These are phyloP conservation scores for Stigmatopora argus DNA, from an alignment of 2,113 vertebrate species.

Conservation along the genomic window DNA sequence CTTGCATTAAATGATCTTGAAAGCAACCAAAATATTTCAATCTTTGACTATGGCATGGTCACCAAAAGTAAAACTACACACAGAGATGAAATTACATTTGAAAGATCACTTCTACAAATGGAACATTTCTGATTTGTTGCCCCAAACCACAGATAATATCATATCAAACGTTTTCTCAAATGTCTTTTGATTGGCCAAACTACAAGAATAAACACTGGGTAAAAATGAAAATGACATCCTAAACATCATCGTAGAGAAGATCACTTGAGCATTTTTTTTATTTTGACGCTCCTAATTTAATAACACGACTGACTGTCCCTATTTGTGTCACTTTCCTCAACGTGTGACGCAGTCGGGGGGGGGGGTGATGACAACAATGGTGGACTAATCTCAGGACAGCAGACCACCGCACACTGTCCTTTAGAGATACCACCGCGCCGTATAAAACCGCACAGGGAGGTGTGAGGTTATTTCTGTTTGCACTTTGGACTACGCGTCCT, in stretches of 20 bases:
- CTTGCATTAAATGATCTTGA: too few relatives aligned
- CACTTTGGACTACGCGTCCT: constrained; percentile 10
- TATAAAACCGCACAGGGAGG: not conserved
- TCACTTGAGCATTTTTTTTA: not conserved
- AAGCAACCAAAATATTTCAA: too few relatives aligned
- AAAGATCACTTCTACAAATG: too few relatives aligned
- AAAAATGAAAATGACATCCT: not conserved
- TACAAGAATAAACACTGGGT: too few relatives aligned
- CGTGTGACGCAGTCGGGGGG: constrained; percentile 32
- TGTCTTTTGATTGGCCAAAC: too few relatives aligned
- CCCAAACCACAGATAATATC: too few relatives aligned
- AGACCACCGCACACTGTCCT: constrained; percentile 33
- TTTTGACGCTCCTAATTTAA: not conserved
- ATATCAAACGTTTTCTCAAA: too few relatives aligned
- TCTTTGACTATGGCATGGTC: too few relatives aligned
- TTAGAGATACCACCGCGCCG: constrained; percentile 11
- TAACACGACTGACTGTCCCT: not conserved
- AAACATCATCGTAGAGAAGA: not conserved
- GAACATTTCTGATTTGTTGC: too few relatives aligned
- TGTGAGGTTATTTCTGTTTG: not conserved
- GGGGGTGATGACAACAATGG: constrained; percentile 47
- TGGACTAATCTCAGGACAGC: constrained; percentile 50
- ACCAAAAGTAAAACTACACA: too few relatives aligned
- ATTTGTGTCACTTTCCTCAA: constrained; percentile 23
- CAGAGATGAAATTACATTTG: too few relatives aligned